A percentile compares a stretch with the other conserved stretches of the same genome.
Evolutionary conservation across 2,113 vertebrate species (phyloP).

Genomic region (Phyllostomus discolor): DNA sequence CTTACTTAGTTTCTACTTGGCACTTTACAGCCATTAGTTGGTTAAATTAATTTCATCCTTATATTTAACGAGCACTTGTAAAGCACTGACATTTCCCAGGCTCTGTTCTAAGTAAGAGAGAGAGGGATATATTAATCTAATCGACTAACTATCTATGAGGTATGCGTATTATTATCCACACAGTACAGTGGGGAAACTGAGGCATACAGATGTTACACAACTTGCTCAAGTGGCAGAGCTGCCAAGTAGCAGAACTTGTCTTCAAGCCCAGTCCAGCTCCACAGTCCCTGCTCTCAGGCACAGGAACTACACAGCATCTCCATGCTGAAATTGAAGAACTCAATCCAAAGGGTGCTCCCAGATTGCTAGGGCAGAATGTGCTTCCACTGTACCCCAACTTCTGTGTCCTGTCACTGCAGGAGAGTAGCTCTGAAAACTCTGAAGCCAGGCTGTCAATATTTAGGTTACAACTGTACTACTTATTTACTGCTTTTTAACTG

Average conservation of each 20-base stretch:
- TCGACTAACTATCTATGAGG: background rate
- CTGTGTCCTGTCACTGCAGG: background rate
- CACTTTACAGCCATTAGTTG: background rate
- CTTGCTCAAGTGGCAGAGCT: background rate
- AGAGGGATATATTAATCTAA: background rate
- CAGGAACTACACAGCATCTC: background rate
- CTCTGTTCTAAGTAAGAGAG: background rate
- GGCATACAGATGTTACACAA: background rate
- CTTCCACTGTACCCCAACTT: background rate
- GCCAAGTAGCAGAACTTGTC: background rate
- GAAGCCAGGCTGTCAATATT: background rate
- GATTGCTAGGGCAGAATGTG: background rate
- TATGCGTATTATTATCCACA: background rate
- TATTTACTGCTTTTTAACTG: background rate
- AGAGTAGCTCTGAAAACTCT: background rate
- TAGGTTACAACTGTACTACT: background rate
- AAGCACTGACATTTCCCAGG: background rate
- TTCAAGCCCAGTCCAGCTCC: background rate
- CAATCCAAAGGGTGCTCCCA: background rate
- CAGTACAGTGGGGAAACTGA: background rate
- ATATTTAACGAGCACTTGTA: background rate
- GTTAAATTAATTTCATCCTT: background rate
- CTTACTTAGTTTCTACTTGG: background rate
- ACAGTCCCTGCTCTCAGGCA: background rate
- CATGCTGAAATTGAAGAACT: background rate